Base-by-base conservation (phyloP, 2,797 vertebrate species). In the Nothura maculosa region DNA sequence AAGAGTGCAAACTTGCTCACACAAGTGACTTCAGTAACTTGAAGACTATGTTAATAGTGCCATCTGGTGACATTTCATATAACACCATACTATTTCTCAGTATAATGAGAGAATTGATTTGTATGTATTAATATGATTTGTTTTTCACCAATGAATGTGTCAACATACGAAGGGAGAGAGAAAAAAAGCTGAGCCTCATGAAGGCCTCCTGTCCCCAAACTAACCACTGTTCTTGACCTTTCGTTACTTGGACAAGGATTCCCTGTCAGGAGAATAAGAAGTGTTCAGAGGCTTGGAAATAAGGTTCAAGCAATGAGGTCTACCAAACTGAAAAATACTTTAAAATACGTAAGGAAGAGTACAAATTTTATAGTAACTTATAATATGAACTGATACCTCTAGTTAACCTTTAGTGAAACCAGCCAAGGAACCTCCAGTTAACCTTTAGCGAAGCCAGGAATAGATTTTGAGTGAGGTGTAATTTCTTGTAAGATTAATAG, bases 41-140 rank as follows among this genome's bases (percentile, higher is more conserved):
- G 42, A 87, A 92, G 84, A 32, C 73, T 78, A 91, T 78, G 93
- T 94, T 93, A 87, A 94, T 75, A 94, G 93, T 94, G 92, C 93
- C 95, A 92, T 89, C 91, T 96, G 92, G 91, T 96, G 94, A 89
- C 90, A 78, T 83, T 78, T 81, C 61, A 9, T 57, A 36, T 87
- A 92, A 88, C 32, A 57, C 34, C 79, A 1, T 78, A 21, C 42
- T 70, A 19, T 48, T 90, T 93, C 54, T 68, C 32, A 78, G n/a
- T n/a, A n/a, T n/a, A n/a, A n/a, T n/a, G n/a, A n/a, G n/a, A n/a
- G n/a, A n/a, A n/a, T n/a, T n/a, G n/a, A n/a, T n/a, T n/a, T n/a
- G n/a, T n/a, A 38, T 38, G 38, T 38, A 38, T 38, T 38, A 70
- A 30, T 2, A 16, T 19, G 1, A 9, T 40, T 86, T 67, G 72